These are phyloP conservation scores for Aproaerema taeniolella DNA, from an alignment of 2,888 invertebrate genomes.

Conservation along the genomic window DNA sequence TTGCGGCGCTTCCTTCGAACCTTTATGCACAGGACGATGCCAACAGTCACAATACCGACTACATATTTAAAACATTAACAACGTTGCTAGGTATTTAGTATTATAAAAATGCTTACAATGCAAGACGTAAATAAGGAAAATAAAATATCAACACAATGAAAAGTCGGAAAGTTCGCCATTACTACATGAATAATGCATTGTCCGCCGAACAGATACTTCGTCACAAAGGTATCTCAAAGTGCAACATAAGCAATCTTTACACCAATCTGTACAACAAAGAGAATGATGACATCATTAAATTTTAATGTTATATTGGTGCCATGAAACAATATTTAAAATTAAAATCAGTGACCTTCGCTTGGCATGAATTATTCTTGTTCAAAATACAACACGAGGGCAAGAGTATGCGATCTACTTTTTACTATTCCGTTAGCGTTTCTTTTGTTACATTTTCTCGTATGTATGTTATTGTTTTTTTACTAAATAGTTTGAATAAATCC, in stretches of 20 bases:
- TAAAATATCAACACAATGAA: conserved; percentile 6
- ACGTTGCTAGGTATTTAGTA: too few species aligned
- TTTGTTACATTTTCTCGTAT: too few species aligned
- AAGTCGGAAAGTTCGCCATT: conserved; percentile 6
- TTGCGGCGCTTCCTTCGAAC: conserved; percentile 75
- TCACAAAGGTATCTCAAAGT: conserved; percentile 37
- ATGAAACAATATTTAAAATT: too few species aligned
- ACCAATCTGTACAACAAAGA: conserved; percentile 37
- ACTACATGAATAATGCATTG: conserved; percentile 23
- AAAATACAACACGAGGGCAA: too few species aligned
- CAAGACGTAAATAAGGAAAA: conserved; percentile 2
- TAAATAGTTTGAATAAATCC: too few species aligned
- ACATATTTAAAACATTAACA: neutral
- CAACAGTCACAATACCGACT: neutral
- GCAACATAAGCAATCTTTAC: conserved; percentile 37
- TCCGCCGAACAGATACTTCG: conserved; percentile 24
- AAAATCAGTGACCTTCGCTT: too few species aligned
- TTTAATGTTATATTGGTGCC: conserved; percentile 37
- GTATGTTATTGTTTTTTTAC: too few species aligned
- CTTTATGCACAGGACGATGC: conserved; percentile 59
- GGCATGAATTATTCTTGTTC: too few species aligned
- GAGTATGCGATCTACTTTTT: too few species aligned
- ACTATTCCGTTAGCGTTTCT: too few species aligned
- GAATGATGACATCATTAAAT: conserved; percentile 52
- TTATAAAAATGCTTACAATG: neutral